A percentile compares a stretch with the other conserved stretches of the same genome.
Evolutionary conservation across 2,113 vertebrate species (phyloP).

Genomic region (Ceyx margarethae): DNA sequence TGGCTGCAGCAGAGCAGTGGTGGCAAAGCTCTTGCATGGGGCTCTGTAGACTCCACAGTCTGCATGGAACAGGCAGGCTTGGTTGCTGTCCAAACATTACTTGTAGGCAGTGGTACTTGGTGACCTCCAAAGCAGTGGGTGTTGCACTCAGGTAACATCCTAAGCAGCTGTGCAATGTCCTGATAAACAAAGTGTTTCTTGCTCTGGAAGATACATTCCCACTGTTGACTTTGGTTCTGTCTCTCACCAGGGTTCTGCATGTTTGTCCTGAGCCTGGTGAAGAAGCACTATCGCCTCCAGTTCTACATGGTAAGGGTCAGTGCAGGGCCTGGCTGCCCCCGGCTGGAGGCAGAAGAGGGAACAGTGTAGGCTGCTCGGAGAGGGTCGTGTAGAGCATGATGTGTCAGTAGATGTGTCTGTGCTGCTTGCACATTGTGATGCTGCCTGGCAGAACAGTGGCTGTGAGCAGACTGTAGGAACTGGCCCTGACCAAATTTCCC

Average conservation of each 20-base stretch:
- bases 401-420: background rate
- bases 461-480: background rate
- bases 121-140: background rate
- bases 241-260: constrained; percentile 91
- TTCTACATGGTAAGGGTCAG: constrained; percentile 94
- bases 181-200: background rate
- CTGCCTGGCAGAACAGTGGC: background rate
- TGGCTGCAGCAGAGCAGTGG: background rate
- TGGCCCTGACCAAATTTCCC: background rate
- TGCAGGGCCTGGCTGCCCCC: background rate
- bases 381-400: background rate
- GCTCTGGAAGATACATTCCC: background rate
- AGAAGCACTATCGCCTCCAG: constrained; percentile 98
- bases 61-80: background rate
- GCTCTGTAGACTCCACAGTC: background rate
- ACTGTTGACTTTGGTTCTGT: background rate
- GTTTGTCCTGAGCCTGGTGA: constrained; percentile 98
- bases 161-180: background rate
- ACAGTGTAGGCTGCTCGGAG: background rate
- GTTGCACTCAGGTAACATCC: background rate
- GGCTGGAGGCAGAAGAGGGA: background rate
- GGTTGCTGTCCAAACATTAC: background rate
- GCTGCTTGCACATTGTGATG: background rate
- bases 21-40: background rate
- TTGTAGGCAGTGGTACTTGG: background rate